These are phyloP conservation scores for Holocentrus rufus DNA, from an alignment of 2,797 vertebrate species.

Conservation along the genomic window DNA sequence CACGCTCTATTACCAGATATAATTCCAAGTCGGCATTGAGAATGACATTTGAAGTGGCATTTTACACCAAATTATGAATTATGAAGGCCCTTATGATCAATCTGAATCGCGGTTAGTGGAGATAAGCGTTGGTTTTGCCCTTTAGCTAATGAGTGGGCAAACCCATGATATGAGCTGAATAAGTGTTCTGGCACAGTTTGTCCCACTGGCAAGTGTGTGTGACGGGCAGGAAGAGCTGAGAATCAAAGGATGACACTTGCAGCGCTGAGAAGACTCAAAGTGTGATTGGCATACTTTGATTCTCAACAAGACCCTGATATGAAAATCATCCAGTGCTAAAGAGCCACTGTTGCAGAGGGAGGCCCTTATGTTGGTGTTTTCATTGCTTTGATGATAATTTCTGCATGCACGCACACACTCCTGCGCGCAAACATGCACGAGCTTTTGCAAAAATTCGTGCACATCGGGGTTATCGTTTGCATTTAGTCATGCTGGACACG, in stretches of 20 bases:
- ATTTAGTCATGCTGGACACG: not conserved
- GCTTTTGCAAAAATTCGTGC: too few relatives aligned
- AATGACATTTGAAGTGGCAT: not conserved
- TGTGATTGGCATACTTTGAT: too few relatives aligned
- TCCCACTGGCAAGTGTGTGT: too few relatives aligned
- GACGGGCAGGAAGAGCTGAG: too few relatives aligned
- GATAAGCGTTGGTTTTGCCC: not conserved
- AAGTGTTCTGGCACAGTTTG: too few relatives aligned
- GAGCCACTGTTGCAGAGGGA: not conserved
- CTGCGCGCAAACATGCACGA: not conserved
- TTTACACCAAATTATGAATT: not conserved
- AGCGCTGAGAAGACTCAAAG: too few relatives aligned
- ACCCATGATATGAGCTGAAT: not conserved
- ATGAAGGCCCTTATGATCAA: not conserved
- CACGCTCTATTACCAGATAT: not conserved
- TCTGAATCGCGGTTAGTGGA: not conserved
- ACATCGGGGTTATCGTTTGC: not conserved
- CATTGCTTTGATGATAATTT: not conserved
- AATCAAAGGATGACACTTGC: too few relatives aligned
- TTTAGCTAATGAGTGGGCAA: not conserved
- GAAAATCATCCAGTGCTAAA: not conserved
- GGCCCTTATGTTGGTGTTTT: not conserved
- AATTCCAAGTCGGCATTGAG: too few relatives aligned
- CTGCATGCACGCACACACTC: not conserved
- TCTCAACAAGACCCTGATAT: not conserved